Conservation (phyloP, 2,113 vertebrate genomes). For the Climacteris rufus region DNA sequence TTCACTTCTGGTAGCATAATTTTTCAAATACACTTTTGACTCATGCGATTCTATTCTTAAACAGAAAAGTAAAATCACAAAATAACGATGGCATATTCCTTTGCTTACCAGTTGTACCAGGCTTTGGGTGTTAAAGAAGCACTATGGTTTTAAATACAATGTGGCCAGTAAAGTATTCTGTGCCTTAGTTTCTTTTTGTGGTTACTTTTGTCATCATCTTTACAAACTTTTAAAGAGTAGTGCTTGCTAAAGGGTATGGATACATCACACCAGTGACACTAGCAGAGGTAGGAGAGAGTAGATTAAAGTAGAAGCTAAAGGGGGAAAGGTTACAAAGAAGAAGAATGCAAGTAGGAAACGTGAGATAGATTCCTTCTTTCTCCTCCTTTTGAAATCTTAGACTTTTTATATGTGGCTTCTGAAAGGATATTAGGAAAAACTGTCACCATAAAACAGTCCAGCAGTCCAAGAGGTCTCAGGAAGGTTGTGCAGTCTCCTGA, state of each 20-base stretch:
- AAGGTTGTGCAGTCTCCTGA: neutral
- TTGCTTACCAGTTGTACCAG: neutral
- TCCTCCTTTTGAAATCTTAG: neutral
- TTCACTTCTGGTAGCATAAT: neutral
- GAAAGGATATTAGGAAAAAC: neutral
- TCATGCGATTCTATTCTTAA: neutral
- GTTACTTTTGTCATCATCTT: neutral
- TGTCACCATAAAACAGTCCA: neutral
- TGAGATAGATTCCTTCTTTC: neutral
- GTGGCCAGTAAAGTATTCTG: neutral
- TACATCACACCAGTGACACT: neutral
- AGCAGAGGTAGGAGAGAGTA: neutral
- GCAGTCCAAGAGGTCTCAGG: neutral
- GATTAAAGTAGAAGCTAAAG: neutral
- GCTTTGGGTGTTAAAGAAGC: neutral
- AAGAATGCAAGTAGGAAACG: neutral
- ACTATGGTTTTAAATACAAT: neutral
- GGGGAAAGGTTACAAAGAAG: neutral
- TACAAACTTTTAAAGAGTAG: neutral
- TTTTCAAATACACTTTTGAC: neutral
- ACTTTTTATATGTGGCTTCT: neutral
- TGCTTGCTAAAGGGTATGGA: neutral
- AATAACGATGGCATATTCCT: accelerated
- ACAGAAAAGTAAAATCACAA: neutral
- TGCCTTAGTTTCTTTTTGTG: neutral